phyloP scores from a whole-genome alignment of 1,140 invertebrate genomes.

The Diploscapter pachys region DNA sequence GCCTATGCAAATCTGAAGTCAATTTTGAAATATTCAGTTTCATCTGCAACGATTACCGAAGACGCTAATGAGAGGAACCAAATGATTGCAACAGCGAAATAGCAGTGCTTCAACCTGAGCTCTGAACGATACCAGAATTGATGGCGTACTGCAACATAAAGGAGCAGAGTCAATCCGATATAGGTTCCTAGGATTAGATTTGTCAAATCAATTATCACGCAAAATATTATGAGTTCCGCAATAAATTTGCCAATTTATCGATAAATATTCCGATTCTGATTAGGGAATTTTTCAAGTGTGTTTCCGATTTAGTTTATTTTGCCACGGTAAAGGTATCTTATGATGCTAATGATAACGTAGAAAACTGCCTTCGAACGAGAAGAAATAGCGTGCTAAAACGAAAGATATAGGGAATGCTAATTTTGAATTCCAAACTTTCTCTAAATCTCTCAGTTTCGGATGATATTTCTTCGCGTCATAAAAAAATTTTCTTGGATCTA shows the following conservation, averaged over 20 bases:
- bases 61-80: constrained; percentile 15
- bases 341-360: too few species aligned
- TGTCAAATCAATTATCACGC: too few species aligned
- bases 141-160: constrained; percentile 41
- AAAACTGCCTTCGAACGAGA: too few species aligned
- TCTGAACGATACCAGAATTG: constrained; percentile 40
- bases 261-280: too few species aligned
- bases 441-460: too few species aligned
- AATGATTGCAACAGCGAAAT: constrained; percentile 15
- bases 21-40: not conserved
- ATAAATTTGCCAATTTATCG: not conserved
- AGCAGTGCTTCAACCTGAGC: constrained; percentile 38
- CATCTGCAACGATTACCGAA: constrained; percentile 1
- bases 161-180: constrained; percentile 37
- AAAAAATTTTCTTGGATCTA: too few species aligned
- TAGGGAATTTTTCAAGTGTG: too few species aligned
- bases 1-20: constrained; percentile 38
- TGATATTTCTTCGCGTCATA: too few species aligned
- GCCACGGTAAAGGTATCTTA: too few species aligned
- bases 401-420: not conserved
- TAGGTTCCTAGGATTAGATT: constrained; percentile 33
- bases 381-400: not conserved
- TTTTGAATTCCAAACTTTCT: too few species aligned
- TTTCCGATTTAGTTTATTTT: too few species aligned
- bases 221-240: not conserved